Evolutionary conservation across 2,797 vertebrate species (phyloP).

Genomic region (Silurus lanzhouensis): DNA sequence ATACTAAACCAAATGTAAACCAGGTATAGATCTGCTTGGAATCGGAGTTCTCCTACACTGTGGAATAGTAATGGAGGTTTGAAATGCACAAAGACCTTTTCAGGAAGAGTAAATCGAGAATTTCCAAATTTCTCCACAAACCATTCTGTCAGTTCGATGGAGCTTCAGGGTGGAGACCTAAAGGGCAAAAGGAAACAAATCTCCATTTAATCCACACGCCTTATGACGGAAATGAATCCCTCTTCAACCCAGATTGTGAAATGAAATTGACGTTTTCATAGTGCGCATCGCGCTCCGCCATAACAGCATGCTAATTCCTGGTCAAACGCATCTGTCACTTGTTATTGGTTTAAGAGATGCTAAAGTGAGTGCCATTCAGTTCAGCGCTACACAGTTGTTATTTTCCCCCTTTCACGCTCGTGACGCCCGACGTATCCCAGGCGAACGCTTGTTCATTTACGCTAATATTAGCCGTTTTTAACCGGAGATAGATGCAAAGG

Average conservation of each 20-base stretch:
- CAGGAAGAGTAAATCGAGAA: constrained; percentile 68
- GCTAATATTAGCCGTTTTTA: constrained; percentile 78
- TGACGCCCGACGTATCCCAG: too few species aligned
- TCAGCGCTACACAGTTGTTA: not conserved
- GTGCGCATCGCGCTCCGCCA: constrained; percentile 73
- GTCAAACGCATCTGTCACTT: constrained; percentile 60
- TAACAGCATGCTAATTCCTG: constrained; percentile 66
- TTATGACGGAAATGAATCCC: constrained; percentile 75
- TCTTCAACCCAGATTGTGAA: constrained; percentile 71
- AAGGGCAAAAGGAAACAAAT: constrained; percentile 77
- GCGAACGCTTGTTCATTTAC: constrained; percentile 74
- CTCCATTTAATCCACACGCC: constrained; percentile 76
- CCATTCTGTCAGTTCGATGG: constrained; percentile 71
- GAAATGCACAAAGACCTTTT: constrained; percentile 69
- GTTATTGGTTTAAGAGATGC: constrained; percentile 63
- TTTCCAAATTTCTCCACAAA: constrained; percentile 68
- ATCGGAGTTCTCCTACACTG: constrained; percentile 49
- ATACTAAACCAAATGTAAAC: constrained; percentile 68
- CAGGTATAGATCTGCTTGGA: constrained; percentile 33
- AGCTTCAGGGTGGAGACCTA: constrained; percentile 69
- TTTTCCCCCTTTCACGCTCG: not conserved
- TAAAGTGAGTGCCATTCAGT: constrained; percentile 53
- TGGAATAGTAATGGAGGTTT: constrained; percentile 65
- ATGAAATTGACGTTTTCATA: constrained; percentile 79
- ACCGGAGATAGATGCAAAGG: constrained; percentile 69